A percentile compares a stretch with the other conserved stretches of the same genome.
Evolutionary conservation across 2,888 invertebrate species (phyloP).

Genomic region (Cephus runcator): DNA sequence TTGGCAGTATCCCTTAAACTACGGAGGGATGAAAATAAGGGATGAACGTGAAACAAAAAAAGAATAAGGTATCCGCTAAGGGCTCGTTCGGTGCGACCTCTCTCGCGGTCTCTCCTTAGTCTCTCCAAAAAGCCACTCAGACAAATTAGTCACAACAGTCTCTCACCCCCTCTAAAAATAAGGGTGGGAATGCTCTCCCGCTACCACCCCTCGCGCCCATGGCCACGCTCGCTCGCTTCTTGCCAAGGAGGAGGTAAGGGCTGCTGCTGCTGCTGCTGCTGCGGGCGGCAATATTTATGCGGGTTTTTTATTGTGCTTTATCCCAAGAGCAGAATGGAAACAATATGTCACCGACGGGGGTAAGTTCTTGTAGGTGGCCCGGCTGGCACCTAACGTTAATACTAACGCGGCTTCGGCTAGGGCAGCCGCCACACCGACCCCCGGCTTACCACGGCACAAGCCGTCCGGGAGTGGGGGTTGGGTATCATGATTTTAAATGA

Average conservation of each 20-base stretch:
- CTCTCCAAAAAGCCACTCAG: constrained; percentile 62
- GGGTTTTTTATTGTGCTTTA: constrained; percentile 60
- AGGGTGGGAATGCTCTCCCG: constrained; percentile 6
- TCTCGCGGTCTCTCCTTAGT: constrained; percentile 2
- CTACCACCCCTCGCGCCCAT: constrained; percentile 11
- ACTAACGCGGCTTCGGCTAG: constrained; percentile 34
- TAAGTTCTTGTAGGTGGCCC: constrained; percentile 54
- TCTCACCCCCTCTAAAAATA: not conserved
- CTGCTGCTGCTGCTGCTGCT: constrained; percentile 16
- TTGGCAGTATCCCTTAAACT: not conserved
- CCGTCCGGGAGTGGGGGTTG: not conserved
- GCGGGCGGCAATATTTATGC: constrained; percentile 58
- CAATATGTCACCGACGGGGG: constrained; percentile 58
- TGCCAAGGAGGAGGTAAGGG: constrained; percentile 12
- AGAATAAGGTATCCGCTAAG: not conserved
- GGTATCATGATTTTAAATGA: constrained; percentile 54
- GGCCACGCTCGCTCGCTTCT: constrained; percentile 4
- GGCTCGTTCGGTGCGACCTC: not conserved
- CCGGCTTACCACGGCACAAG: not conserved
- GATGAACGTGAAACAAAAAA: not conserved
- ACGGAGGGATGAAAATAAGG: not conserved
- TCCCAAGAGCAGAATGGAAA: constrained; percentile 60
- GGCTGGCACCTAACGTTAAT: constrained; percentile 52
- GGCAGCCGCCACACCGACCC: constrained; percentile 12
- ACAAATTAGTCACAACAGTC: constrained; percentile 56